Evolutionary conservation across 2,797 vertebrate species (phyloP), one percentile per base, ranked within the genome.

Genomic region (Phalloptychus januarius): DNA sequence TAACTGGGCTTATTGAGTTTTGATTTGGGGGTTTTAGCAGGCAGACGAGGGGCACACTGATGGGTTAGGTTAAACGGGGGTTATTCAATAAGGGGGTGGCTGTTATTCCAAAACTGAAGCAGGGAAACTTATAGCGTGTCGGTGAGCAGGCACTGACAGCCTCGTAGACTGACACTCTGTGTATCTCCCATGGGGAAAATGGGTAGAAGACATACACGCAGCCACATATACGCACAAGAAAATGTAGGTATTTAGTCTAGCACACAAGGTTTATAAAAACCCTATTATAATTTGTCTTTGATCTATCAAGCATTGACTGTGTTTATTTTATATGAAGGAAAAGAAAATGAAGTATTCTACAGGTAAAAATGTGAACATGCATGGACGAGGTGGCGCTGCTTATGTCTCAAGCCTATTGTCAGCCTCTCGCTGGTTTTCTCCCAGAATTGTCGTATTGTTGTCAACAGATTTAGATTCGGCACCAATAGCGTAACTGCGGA

Each of bases 131-230:
- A 96, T 93, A 89, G 93, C 84, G 93, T 96, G 95, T 91, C 84
- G 74, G 83, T 93, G 95, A 95, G 88, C 84, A 84, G 89, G 88
- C 88, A 93, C 92, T 95, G 95, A 96, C 96, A 95, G 94, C 88
- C 91, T 87, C 75, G 84, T 91, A 94, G 94, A 93, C 95, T 94
- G 93, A 95, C 92, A 93, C 94, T 93, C 84, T n/a, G 46, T 73
- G 90, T 77, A 83, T 86, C 79, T 88, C 90, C 86, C 91, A 7
- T 31, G 90, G 88, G 91, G 84, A 83, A 79, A 83, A 86, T 75
- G 71, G 86, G 80, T 87, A 81, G 85, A 92, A 86, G 89, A 90
- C 88, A 91, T 86, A 76, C 83, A 78, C 83, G 83, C 83, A 87
- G 83, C 80, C 28, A 74, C 83, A 84, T 87, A 54, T 77, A 92